Conservation (phyloP, 2,888 invertebrate genomes). For the Chromoteleia sp. region DNA sequence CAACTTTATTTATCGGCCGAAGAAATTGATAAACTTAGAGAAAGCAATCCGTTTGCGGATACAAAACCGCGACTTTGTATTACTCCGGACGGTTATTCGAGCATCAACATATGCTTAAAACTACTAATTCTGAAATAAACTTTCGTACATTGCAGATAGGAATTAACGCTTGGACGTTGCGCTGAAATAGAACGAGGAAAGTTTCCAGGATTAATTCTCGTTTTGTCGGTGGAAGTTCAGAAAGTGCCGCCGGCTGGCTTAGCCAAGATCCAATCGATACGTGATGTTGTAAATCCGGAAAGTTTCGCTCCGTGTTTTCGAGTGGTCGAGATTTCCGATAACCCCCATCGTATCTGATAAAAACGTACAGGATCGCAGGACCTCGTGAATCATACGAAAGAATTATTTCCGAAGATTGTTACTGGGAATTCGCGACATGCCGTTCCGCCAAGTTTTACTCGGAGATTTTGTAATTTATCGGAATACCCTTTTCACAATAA, state of each 20-base stretch:
- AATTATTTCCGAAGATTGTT: conserved; percentile 62
- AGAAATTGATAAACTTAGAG: conserved; percentile 15
- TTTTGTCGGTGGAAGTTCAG: conserved; percentile 77
- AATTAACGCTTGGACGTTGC: conserved; percentile 73
- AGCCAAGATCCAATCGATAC: conserved; percentile 69
- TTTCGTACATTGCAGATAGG: conserved; percentile 72
- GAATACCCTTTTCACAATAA: conserved; percentile 3
- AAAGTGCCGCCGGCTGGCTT: conserved; percentile 73
- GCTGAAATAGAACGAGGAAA: conserved; percentile 75
- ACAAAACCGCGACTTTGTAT: conserved; percentile 43
- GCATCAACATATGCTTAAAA: conserved; percentile 75
- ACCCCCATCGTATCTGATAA: conserved; percentile 62
- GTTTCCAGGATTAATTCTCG: conserved; percentile 80
- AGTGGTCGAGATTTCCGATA: conserved; percentile 71
- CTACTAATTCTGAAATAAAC: conserved; percentile 75
- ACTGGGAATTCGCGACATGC: conserved; percentile 47
- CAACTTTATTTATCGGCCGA: conserved; percentile 15
- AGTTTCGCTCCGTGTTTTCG: conserved; percentile 69
- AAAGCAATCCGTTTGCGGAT: conserved; percentile 8
- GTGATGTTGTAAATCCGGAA: conserved; percentile 70
- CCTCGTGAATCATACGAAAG: conserved; percentile 60
- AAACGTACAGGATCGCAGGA: conserved; percentile 50
- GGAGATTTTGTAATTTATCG: conserved; percentile 42
- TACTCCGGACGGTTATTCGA: conserved; percentile 61
- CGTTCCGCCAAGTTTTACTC: conserved; percentile 32